Evolutionary conservation across 2,797 vertebrate genomes (phyloP), one percentile per base, ranked within the genome.

Genomic region (Macropodus opercularis): DNA sequence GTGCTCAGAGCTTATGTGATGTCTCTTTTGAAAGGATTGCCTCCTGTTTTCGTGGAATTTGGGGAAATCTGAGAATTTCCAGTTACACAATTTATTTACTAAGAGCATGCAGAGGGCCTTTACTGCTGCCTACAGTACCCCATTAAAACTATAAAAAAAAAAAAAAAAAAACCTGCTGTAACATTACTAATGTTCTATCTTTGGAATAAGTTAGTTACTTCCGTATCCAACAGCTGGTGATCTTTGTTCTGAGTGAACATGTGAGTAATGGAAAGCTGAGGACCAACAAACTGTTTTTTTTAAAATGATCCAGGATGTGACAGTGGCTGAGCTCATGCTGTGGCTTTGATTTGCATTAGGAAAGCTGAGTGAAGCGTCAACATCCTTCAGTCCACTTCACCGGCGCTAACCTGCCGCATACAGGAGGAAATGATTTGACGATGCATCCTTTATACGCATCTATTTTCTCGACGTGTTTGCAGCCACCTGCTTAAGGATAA

Each of bases 231-330:
- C 24, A 32, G 26, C 5, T n/a, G n/a, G 11, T 36, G 50, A 69
- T 63, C 57, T 18, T 61, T 72, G 61, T 47, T 80, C 38, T 56
- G 73, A 65, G 80, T 67, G 52, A 70, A 63, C 40, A 75, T 71
- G 73, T 65, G 22, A 71, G 70, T 56, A 60, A 78, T 52, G 22
- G n/a, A 66, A 43, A 19, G 34, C 43, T 55, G 39, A 59, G 72
- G 54, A 51, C 50, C 26, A 75, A 75, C 55, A 60, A 42, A 29
- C 23, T 17, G 46, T 49, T 11, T 67, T 75, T 70, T 63, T 69
- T 32, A 54, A 29, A 38, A 57, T 50, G 44, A 38, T 31, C 29
- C 13, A 19, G 12, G n/a, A 26, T 53, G 56, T 47, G 31, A 47
- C 26, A 42, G n/a, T n/a, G n/a, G 18, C 4, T n/a, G 12, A 21